Percentiles rank a stretch among this genome's conserved stretches.
Conservation (phyloP, 2,888 invertebrate species). For the Cyclophora punctaria region DNA sequence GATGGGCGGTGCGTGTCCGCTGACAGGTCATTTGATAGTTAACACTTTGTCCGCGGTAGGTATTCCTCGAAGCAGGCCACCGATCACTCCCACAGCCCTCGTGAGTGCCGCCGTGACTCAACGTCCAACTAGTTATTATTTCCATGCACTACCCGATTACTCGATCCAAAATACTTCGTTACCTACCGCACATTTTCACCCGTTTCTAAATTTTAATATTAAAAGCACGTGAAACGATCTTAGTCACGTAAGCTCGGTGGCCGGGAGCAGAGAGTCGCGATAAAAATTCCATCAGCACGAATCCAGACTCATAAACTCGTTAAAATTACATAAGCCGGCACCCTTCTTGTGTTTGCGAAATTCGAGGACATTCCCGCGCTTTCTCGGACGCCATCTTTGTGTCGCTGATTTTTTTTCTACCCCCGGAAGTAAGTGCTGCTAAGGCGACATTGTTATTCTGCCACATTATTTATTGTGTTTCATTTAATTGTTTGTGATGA, state of each 20-base stretch:
- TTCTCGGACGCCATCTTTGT: conserved; percentile 45
- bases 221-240: conserved; percentile 50
- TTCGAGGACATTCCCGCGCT: conserved; percentile 46
- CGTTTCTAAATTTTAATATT: conserved; percentile 61
- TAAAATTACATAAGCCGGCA: conserved; percentile 13
- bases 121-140: conserved; percentile 26
- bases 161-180: conserved; percentile 57
- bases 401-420: conserved; percentile 33
- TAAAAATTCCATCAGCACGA: conserved; percentile 45
- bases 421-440: conserved; percentile 55
- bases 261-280: conserved; percentile 52
- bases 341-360: conserved; percentile 23
- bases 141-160: conserved; percentile 41
- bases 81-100: too few relatives aligned
- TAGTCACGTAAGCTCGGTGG: conserved; percentile 62
- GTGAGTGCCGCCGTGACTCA: conserved; percentile 16
- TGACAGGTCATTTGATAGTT: too few relatives aligned
- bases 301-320: conserved; percentile 29
- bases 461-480: conserved; percentile 8
- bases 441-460: conserved; percentile 31
- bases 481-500: conserved; percentile 8
- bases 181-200: conserved; percentile 42
- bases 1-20: too few relatives aligned
- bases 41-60: too few relatives aligned
- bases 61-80: too few relatives aligned